phyloP scores from a whole-genome alignment of 2,888 invertebrate species.

The Calliphora vomitoria region DNA sequence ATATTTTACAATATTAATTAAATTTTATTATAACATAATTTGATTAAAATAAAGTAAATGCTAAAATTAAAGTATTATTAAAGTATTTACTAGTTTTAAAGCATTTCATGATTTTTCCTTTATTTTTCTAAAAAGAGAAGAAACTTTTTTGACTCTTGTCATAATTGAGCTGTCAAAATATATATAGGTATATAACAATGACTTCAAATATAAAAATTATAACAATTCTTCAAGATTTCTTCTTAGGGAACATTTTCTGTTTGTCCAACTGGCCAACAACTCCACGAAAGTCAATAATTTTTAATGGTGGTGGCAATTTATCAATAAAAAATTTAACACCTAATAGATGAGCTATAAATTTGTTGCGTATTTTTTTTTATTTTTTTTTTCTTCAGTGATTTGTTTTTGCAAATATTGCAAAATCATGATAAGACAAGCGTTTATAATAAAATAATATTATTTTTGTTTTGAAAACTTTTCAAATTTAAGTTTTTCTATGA shows the following conservation, averaged over 20 bases:
- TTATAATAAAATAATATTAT: constrained; percentile 25
- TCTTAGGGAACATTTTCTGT: too few relatives aligned
- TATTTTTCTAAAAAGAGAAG: too few relatives aligned
- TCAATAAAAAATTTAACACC: constrained; percentile 47
- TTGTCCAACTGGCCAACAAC: too few relatives aligned
- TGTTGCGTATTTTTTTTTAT: constrained; percentile 6
- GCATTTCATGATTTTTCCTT: too few relatives aligned
- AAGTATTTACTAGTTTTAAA: too few relatives aligned
- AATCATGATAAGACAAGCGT: constrained; percentile 54
- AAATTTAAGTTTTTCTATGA: constrained; percentile 69
- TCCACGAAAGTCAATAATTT: too few relatives aligned
- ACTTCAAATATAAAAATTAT: too few relatives aligned
- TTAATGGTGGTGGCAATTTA: not conserved
- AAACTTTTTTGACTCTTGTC: not conserved
- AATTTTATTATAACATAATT: not conserved
- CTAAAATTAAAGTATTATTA: too few relatives aligned
- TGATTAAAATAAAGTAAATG: too few relatives aligned
- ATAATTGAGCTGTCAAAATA: constrained; percentile 16
- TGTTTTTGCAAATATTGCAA: constrained; percentile 51
- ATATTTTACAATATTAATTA: constrained; percentile 1
- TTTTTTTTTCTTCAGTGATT: not conserved
- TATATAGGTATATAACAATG: not conserved
- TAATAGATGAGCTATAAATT: constrained; percentile 48
- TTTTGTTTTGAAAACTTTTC: constrained; percentile 64
- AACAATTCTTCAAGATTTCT: too few relatives aligned